Conservation (phyloP, 2,797 vertebrate genomes). For the Sebastes trivittatus region DNA sequence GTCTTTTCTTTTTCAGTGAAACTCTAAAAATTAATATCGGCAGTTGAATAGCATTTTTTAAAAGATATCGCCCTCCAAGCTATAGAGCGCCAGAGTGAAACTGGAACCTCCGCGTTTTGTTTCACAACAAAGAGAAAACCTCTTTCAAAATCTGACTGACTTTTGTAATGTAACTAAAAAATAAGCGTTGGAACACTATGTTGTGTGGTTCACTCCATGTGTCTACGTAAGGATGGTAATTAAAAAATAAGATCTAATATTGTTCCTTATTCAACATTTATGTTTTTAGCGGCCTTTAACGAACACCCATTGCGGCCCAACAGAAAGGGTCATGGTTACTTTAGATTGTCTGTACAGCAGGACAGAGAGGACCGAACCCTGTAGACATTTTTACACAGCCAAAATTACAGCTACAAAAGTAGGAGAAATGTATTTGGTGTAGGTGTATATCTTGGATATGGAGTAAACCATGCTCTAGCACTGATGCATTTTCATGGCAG, state of each 20-base stretch:
- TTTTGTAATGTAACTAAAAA: neutral
- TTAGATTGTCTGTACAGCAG: neutral
- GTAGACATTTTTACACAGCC: neutral
- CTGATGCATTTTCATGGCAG: neutral
- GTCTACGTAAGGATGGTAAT: neutral
- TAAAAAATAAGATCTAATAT: neutral
- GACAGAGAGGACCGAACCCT: neutral
- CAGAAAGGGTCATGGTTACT: neutral
- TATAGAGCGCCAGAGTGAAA: neutral
- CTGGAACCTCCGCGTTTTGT: neutral
- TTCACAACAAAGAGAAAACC: neutral
- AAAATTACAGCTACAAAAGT: neutral
- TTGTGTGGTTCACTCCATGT: neutral
- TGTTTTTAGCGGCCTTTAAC: neutral
- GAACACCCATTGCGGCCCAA: neutral
- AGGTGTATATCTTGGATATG: neutral
- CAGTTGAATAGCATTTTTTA: neutral
- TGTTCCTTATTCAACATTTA: neutral
- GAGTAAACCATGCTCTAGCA: neutral
- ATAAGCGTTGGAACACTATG: neutral
- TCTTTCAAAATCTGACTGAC: neutral
- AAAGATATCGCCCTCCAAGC: neutral
- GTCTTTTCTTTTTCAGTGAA: neutral
- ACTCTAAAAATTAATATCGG: neutral
- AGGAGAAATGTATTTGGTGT: neutral